These are phyloP conservation scores for Thalpophila matura DNA, from an alignment of 2,888 invertebrate species.

Conservation along the genomic window DNA sequence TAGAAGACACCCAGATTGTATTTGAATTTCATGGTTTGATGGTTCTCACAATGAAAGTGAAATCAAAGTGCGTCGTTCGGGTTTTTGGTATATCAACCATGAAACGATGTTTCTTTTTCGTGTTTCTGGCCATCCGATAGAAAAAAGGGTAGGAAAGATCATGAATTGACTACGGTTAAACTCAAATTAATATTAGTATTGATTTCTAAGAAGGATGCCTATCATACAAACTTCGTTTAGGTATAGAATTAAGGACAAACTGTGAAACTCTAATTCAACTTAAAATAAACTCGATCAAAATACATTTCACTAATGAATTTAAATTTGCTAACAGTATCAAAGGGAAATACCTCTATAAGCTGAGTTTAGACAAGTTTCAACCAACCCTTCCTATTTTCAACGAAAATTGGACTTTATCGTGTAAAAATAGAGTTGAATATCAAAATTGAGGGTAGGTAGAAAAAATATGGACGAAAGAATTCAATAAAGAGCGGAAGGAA, in stretches of 20 bases:
- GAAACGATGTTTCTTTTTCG: too few species aligned
- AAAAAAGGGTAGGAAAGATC: too few species aligned
- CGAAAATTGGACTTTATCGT: background rate
- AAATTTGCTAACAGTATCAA: slow-evolving; percentile 60
- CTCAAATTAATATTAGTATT: background rate
- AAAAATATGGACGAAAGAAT: slow-evolving; percentile 53
- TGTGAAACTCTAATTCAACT: too few species aligned
- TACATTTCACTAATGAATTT: slow-evolving; percentile 56
- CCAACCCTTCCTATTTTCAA: background rate
- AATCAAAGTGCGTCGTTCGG: too few species aligned
- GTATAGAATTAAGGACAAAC: slow-evolving; percentile 32
- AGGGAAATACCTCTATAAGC: slow-evolving; percentile 47
- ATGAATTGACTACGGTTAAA: too few species aligned
- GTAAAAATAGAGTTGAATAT: slow-evolving; percentile 10
- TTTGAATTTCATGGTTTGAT: too few species aligned
- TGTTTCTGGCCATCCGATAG: too few species aligned
- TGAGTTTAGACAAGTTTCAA: slow-evolving; percentile 45
- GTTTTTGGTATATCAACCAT: too few species aligned
- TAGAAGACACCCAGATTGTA: too few species aligned
- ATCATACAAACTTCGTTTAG: background rate
- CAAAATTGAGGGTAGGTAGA: background rate
- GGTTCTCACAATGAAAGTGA: too few species aligned
- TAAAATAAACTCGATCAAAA: slow-evolving; percentile 58
- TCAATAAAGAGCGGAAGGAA: slow-evolving; percentile 53
- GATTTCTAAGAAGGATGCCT: background rate